These are phyloP conservation scores for Brenthis hecate DNA, from an alignment of 2,888 invertebrate species.

Conservation along the genomic window DNA sequence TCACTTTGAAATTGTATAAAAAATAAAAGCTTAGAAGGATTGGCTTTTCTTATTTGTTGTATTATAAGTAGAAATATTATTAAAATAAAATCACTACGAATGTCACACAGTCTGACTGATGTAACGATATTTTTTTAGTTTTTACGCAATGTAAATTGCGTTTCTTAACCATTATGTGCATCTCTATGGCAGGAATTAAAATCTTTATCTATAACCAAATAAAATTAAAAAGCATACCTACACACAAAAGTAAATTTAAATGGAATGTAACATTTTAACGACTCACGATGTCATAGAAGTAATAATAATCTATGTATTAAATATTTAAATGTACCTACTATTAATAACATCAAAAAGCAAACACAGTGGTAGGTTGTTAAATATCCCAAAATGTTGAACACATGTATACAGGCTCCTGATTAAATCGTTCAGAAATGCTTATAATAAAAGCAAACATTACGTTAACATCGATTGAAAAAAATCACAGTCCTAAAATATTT, in stretches of 20 bases:
- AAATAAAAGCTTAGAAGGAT: background rate
- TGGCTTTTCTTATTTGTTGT: background rate
- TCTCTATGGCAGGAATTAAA: constrained; percentile 10
- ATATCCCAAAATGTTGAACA: background rate
- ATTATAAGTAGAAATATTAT: background rate
- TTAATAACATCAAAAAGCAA: constrained; percentile 13
- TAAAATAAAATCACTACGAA: background rate
- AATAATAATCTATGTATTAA: background rate
- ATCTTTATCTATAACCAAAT: background rate
- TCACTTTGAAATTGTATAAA: too few relatives aligned
- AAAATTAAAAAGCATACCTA: background rate
- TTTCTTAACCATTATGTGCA: background rate
- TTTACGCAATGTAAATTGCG: background rate
- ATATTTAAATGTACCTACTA: background rate
- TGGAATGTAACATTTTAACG: constrained; percentile 15
- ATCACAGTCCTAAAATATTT: constrained; percentile 2
- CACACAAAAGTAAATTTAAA: background rate
- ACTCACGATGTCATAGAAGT: constrained; percentile 3
- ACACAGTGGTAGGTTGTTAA: background rate
- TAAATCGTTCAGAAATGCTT: constrained; percentile 11
- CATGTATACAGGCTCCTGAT: background rate
- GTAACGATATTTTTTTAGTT: background rate
- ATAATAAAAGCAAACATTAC: constrained; percentile 7
- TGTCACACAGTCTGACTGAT: background rate
- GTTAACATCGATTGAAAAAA: constrained; percentile 1